Evolutionary conservation across 2,888 invertebrate species (phyloP), one percentile per base, ranked within the genome.

Genomic region (Scaptomyza cyrtandrae): DNA sequence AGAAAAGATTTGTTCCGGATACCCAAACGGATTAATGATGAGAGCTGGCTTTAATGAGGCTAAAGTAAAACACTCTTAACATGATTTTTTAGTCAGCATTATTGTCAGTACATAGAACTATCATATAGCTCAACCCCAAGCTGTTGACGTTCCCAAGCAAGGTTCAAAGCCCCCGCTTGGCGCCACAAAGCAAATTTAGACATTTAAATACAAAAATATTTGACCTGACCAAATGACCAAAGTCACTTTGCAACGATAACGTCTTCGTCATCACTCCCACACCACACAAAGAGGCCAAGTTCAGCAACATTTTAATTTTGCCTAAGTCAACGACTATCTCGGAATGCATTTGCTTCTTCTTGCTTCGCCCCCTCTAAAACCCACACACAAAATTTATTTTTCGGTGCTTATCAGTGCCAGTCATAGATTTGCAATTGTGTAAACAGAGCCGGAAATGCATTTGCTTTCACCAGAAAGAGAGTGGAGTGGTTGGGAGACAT

Each of bases 361-460:
- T 13, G 13, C 49, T 19, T 6, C 45, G 29, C 41, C 19, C 29
- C n/a, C 27, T 9, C 4, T 2, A 1, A 24, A 2, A 6, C n/a
- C 3, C 4, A 24, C 50, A 19, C 10, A 13, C 46, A 46, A 53
- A 66, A 39, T 80, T 71, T 65, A 60, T 66, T 58, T 63, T 60
- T 16, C n/a, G 35, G 19, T 35, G 37, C 75, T 86, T 88, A 86
- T 88, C 86, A 65, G 62, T 14, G 6, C 9, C 35, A 39, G 52
- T 61, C 59, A 64, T 55, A 39, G 66, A 70, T 73, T 77, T 86
- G 81, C 88, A 85, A 86, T 85, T 84, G 81, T 71, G 81, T 80
- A 78, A 86, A 86, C 71, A 80, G 39, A 69, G 69, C 87, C 85
- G 85, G 85, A 86, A 86, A 88, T 86, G 85, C 89, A 88, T 79